Conservation (phyloP, 2,888 invertebrate genomes). For the Trichopria drosophilae region DNA sequence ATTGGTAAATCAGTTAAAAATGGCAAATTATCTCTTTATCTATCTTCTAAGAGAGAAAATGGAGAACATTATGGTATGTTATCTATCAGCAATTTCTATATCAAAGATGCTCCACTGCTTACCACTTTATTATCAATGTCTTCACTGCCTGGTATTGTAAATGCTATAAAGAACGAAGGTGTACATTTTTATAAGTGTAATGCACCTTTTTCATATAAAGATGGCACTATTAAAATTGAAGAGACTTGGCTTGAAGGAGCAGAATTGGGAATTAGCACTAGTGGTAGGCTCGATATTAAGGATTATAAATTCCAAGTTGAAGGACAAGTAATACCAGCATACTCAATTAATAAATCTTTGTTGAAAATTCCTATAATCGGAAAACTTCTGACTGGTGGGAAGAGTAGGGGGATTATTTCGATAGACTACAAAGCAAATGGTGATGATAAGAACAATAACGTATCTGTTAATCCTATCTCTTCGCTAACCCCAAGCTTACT, state of each 20-base stretch:
- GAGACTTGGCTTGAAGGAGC: constrained; percentile 25
- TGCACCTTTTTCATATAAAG: constrained; percentile 24
- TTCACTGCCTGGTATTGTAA: constrained; percentile 21
- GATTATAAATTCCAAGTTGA: constrained; percentile 20
- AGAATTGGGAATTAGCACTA: constrained; percentile 25
- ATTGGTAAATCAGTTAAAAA: constrained; percentile 24
- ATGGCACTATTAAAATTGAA: constrained; percentile 23
- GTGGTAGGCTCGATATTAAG: constrained; percentile 25
- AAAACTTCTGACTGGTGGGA: constrained; percentile 21
- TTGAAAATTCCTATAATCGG: constrained; percentile 22
- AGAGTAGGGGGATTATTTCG: constrained; percentile 21
- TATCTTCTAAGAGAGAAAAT: constrained; percentile 22
- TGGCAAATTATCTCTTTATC: constrained; percentile 21
- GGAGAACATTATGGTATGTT: constrained; percentile 22
- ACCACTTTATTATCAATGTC: constrained; percentile 25
- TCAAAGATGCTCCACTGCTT: constrained; percentile 24
- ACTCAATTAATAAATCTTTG: constrained; percentile 23
- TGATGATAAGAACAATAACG: constrained; percentile 22
- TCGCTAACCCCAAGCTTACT: constrained; percentile 22
- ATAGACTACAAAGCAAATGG: constrained; percentile 23
- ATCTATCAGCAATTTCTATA: constrained; percentile 23
- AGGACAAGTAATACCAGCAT: constrained; percentile 22
- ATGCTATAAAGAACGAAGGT: constrained; percentile 23
- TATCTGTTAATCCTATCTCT: constrained; percentile 22
- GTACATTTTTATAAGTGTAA: constrained; percentile 24